Evolutionary conservation across 2,888 invertebrate species (phyloP), one percentile per base, ranked within the genome.

Genomic region (Chorisops tibialis): DNA sequence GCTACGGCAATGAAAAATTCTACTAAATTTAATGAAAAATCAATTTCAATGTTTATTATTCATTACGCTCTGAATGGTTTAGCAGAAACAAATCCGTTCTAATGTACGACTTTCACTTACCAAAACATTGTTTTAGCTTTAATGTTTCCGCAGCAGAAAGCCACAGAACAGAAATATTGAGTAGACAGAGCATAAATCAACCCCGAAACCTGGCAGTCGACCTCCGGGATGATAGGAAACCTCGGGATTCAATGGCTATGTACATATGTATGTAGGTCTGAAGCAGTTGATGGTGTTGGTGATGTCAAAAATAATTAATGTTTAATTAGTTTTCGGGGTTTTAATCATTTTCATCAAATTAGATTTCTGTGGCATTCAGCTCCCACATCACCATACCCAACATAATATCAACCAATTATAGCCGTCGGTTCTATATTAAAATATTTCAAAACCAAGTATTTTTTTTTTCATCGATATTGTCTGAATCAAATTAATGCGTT

Each of bases 291-390:
- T 4, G 18, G 14, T 16, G 18, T 18, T 11, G 45, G 16, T 45
- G 9, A 48, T 59, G 64, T 64, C 64, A 61, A 61, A 64, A 61
- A 61, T 64, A 64, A 64, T 64, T 64, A 64, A 64, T 61, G 61
- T 61, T 61, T 64, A 64, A 64, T 64, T 64, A 61, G 61, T 64
- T 64, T 64, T 61, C 47, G 51, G 63, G 64, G 11, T 38, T 61
- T 64, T 64, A 61, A 64, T 64, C 61, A 64, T 64, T 64, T 64
- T 64, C 64, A 64, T 61, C 59, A 64, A 64, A 64, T 64, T 61
- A 63, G 60, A 63, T 58, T 63, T 59, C 30, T 38, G 45, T 12
- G 30, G 30, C 30, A n/a, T n/a, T n/a, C n/a, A n/a, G n/a, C n/a
- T n/a, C n/a, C n/a, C n/a, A n/a, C n/a, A n/a, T n/a, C n/a, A n/a